Percentiles rank a stretch among this genome's conserved stretches.
phyloP scores from a whole-genome alignment of 2,113 vertebrate genomes.

The Castor canadensis region DNA sequence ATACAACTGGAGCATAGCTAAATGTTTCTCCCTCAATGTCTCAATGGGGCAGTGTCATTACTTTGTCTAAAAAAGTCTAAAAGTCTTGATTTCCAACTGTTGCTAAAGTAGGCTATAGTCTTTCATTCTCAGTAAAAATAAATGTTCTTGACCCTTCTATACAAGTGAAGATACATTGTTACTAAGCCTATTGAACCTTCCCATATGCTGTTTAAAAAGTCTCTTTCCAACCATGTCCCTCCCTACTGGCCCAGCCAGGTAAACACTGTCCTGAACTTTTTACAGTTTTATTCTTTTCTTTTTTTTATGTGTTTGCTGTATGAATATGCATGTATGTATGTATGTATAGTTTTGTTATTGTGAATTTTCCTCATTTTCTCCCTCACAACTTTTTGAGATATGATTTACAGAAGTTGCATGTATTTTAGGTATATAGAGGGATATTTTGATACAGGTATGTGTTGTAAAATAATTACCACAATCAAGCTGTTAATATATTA shows the following conservation, averaged over 20 bases:
- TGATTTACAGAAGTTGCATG: background rate
- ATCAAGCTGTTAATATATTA: background rate
- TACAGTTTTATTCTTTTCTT: background rate
- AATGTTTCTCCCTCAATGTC: too few relatives aligned
- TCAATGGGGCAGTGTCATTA: too few relatives aligned
- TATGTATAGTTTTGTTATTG: background rate
- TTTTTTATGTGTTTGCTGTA: background rate
- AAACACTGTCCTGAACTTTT: background rate
- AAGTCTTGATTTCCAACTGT: too few relatives aligned
- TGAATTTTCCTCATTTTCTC: background rate
- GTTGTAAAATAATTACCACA: too few relatives aligned
- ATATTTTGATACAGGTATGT: background rate
- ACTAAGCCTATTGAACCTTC: background rate
- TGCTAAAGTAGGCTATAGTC: too few relatives aligned
- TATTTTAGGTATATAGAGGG: background rate
- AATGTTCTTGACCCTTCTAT: too few relatives aligned
- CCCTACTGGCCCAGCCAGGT: background rate
- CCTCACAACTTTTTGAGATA: background rate
- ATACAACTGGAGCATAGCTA: too few relatives aligned
- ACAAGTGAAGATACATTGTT: background rate
- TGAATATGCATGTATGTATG: fast-evolving
- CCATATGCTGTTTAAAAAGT: background rate
- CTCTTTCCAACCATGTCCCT: background rate
- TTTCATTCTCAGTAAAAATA: too few relatives aligned
- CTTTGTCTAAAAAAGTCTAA: too few relatives aligned